Percentiles rank a stretch among this genome's conserved stretches.
These are phyloP conservation scores for Tamias sibiricus DNA, from an alignment of 2,113 vertebrate genomes.

Conservation along the genomic window DNA sequence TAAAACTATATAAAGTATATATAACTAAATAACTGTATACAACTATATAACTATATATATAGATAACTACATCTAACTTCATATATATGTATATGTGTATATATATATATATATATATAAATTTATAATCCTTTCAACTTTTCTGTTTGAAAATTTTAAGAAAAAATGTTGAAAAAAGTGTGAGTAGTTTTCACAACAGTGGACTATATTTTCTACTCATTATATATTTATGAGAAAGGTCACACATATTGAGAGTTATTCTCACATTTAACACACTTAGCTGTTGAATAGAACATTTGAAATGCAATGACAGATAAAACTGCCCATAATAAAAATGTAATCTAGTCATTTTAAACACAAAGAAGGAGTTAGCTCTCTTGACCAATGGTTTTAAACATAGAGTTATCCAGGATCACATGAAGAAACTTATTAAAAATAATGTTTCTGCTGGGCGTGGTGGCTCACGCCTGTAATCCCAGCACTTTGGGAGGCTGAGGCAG, in stretches of 20 bases:
- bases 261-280: neutral
- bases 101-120: too few relatives aligned
- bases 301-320: neutral
- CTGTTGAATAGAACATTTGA: neutral
- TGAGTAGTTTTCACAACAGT: neutral
- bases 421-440: neutral
- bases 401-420: neutral
- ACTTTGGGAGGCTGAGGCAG: too few relatives aligned
- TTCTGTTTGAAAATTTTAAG: neutral
- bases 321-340: neutral
- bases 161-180: neutral
- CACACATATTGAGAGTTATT: neutral
- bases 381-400: neutral
- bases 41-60: neutral
- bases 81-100: neutral
- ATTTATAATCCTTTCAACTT: neutral
- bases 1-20: neutral
- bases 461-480: too few relatives aligned
- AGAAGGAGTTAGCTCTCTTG: neutral
- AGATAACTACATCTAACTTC: neutral
- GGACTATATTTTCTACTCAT: neutral
- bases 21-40: neutral
- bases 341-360: neutral
- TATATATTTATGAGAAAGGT: neutral
- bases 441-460: too few relatives aligned